A percentile compares a stretch with the other conserved stretches of the same genome.
phyloP scores from a whole-genome alignment of 1,140 invertebrate genomes.

The Eupeodes corollae region DNA sequence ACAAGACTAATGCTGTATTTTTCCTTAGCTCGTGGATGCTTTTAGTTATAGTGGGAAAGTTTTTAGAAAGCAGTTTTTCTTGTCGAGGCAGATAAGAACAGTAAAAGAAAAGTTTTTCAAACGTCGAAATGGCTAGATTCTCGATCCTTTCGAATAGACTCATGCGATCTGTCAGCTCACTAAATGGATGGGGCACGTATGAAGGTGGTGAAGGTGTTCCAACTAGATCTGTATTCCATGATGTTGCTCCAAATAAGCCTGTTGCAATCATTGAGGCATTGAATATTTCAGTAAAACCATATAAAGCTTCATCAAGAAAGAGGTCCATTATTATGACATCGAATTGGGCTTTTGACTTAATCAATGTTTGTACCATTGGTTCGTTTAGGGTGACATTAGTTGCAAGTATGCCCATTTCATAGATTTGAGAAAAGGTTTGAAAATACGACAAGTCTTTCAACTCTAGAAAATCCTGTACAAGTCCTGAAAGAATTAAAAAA shows the following conservation, averaged over 20 bases:
- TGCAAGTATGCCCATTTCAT: conserved; percentile 13
- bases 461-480: too few species aligned
- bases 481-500: too few species aligned
- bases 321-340: conserved; percentile 27
- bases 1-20: conserved; percentile 40
- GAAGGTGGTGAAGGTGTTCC: conserved; percentile 34
- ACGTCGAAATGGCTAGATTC: conserved; percentile 26
- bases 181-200: conserved; percentile 30
- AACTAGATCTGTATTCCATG: conserved; percentile 26
- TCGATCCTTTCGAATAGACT: conserved; percentile 32
- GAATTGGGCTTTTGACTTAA: conserved; percentile 19
- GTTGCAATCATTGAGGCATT: conserved; percentile 22
- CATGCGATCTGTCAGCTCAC: conserved; percentile 34
- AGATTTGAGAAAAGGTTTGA: conserved; percentile 16
- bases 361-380: conserved; percentile 13
- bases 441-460: conserved; percentile 3
- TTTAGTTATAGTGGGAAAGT: conserved; percentile 24
- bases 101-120: conserved; percentile 9
- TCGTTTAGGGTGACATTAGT: conserved; percentile 13
- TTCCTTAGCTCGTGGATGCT: conserved; percentile 24
- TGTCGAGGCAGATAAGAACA: conserved; percentile 23
- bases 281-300: conserved; percentile 25
- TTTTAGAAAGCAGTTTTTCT: conserved; percentile 30
- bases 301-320: conserved; percentile 26
- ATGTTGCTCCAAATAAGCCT: conserved; percentile 21